Percentiles rank a stretch among this genome's conserved stretches.
Conservation (phyloP, 2,113 vertebrate species). For the Neopipo cinnamomea region DNA sequence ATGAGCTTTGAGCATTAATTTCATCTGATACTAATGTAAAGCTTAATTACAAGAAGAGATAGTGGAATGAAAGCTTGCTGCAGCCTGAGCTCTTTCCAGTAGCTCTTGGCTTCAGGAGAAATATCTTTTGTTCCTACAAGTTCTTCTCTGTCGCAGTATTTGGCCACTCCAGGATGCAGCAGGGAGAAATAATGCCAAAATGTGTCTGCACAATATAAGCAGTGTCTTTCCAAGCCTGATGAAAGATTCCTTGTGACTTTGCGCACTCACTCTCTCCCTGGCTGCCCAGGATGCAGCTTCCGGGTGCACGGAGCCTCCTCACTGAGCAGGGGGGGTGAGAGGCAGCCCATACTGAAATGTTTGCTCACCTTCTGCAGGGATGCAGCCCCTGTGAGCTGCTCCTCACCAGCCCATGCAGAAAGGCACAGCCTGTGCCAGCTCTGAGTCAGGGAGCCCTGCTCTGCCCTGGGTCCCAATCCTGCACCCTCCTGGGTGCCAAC, state of each 20-base stretch:
- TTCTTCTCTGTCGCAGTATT: background rate
- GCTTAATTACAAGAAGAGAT: conserved; percentile 19
- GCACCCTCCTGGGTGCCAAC: background rate
- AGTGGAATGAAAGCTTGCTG: conserved; percentile 5
- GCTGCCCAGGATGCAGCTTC: background rate
- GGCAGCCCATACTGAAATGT: background rate
- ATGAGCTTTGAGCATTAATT: conserved; percentile 13
- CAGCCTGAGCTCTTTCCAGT: background rate
- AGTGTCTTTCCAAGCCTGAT: background rate
- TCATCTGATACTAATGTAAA: conserved; percentile 17
- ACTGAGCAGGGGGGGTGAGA: background rate
- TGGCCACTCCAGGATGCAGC: background rate
- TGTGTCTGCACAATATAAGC: background rate
- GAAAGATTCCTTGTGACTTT: background rate
- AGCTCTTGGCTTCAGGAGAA: background rate
- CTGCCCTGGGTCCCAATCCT: background rate
- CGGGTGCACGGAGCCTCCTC: background rate
- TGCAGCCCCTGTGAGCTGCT: background rate
- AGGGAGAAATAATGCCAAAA: background rate
- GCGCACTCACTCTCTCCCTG: accelerated
- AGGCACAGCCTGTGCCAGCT: background rate
- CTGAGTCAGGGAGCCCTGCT: background rate
- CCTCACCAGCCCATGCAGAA: background rate
- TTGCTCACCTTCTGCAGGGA: background rate
- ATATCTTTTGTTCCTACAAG: background rate